Percentiles rank a stretch among this genome's conserved stretches.
phyloP scores from a whole-genome alignment of 2,113 vertebrate species.

The Datnioides undecimradiatus region DNA sequence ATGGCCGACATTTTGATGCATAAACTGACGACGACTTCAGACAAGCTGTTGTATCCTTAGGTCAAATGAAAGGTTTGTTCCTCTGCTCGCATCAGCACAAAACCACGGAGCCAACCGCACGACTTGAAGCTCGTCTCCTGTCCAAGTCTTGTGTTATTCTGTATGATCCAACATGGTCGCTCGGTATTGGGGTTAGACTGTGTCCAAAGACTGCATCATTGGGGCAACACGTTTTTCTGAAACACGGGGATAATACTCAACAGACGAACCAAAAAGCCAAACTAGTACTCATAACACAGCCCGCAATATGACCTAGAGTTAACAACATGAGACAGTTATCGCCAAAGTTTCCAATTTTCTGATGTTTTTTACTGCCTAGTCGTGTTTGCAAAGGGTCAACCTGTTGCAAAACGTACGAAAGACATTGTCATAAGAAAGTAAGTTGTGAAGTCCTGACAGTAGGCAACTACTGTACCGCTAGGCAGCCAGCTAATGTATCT shows the following conservation, averaged over 20 bases:
- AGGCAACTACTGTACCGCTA: constrained; percentile 20
- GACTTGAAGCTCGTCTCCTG: constrained; percentile 31
- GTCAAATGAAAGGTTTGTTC: constrained; percentile 41
- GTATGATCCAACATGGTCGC: constrained; percentile 67
- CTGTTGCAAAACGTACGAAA: constrained; percentile 52
- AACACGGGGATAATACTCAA: constrained; percentile 37
- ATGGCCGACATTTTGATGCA: constrained; percentile 90
- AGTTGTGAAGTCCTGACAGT: background rate
- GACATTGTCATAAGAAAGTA: constrained; percentile 33
- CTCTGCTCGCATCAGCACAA: constrained; percentile 55
- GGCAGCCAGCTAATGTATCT: constrained; percentile 45
- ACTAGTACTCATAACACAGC: constrained; percentile 40
- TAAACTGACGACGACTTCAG: constrained; percentile 51
- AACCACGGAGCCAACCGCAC: constrained; percentile 25
- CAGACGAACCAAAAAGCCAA: constrained; percentile 24
- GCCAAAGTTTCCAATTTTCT: background rate
- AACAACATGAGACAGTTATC: background rate
- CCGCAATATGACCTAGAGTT: background rate
- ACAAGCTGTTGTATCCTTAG: constrained; percentile 27
- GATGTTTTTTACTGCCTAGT: background rate
- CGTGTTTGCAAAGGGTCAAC: constrained; percentile 26
- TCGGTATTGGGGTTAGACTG: constrained; percentile 33
- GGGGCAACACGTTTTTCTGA: constrained; percentile 1
- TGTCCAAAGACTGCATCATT: constrained; percentile 57
- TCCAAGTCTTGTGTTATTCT: constrained; percentile 47